phyloP scores from a whole-genome alignment of 2,888 invertebrate genomes.

The Drosophila trichaetosa region DNA sequence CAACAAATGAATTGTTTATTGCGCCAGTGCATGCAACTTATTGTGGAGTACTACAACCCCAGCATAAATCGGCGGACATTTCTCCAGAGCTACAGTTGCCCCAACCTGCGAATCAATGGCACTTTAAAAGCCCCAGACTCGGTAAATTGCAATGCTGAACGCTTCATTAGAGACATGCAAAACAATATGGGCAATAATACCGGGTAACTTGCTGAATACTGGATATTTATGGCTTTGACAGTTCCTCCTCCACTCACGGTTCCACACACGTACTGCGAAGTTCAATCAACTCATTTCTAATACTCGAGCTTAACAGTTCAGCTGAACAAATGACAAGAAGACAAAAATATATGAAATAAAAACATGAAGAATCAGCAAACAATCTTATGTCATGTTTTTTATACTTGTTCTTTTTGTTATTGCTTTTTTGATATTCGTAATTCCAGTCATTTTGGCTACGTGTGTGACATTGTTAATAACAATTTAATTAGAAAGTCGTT shows the following conservation, averaged over 20 bases:
- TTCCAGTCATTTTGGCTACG: constrained; percentile 45
- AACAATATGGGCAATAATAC: constrained; percentile 57
- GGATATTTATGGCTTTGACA: constrained; percentile 11
- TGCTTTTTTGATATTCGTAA: constrained; percentile 17
- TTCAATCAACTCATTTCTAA: constrained; percentile 66
- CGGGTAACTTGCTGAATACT: constrained; percentile 27
- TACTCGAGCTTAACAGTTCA: constrained; percentile 33
- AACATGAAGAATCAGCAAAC: constrained; percentile 36
- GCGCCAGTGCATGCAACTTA: constrained; percentile 57
- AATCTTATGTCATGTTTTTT: constrained; percentile 20
- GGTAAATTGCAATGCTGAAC: constrained; percentile 58
- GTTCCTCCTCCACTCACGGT: constrained; percentile 27
- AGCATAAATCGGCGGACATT: constrained; percentile 57
- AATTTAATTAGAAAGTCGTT: constrained; percentile 44
- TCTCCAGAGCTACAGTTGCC: constrained; percentile 47
- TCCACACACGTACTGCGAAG: constrained; percentile 58
- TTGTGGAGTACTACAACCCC: constrained; percentile 29
- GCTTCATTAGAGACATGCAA: constrained; percentile 75
- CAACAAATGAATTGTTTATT: constrained; percentile 75
- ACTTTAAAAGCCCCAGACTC: constrained; percentile 17
- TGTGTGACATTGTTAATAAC: constrained; percentile 38
- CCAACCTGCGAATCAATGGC: constrained; percentile 36
- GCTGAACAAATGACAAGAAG: constrained; percentile 60
- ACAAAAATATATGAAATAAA: not conserved
- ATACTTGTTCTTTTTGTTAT: not conserved